Conservation (phyloP, 2,113 vertebrate genomes). For the Xiphophorus couchianus region DNA sequence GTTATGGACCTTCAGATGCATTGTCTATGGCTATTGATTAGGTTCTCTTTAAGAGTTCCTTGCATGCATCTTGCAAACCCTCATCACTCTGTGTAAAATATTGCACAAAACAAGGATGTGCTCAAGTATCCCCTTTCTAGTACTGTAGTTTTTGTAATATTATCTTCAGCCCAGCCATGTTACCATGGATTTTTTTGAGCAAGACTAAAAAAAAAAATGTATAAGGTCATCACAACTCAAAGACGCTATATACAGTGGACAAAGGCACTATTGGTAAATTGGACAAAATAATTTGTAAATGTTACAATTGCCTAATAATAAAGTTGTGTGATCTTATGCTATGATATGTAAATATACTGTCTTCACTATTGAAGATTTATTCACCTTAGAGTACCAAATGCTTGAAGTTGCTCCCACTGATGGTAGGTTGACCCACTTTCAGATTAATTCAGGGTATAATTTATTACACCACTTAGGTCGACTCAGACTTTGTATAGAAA, state of each 20-base stretch:
- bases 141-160: background rate
- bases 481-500: too few relatives aligned
- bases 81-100: background rate
- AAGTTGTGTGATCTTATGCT: background rate
- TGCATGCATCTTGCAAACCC: background rate
- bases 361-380: background rate
- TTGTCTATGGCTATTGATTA: background rate
- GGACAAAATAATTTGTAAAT: background rate
- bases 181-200: background rate
- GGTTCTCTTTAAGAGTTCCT: background rate
- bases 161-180: background rate
- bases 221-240: background rate
- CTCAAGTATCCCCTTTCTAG: background rate
- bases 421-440: background rate
- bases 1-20: conserved; percentile 20
- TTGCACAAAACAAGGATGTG: background rate
- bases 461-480: too few relatives aligned
- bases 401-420: background rate
- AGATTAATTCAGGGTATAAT: background rate
- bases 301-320: background rate
- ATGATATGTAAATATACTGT: background rate
- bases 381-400: background rate
- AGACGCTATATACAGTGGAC: background rate
- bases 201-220: background rate
- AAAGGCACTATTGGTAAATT: background rate